Percentiles rank a stretch among this genome's conserved stretches.
phyloP scores from a whole-genome alignment of 2,888 invertebrate genomes.

The Pogonocherus hispidulus region DNA sequence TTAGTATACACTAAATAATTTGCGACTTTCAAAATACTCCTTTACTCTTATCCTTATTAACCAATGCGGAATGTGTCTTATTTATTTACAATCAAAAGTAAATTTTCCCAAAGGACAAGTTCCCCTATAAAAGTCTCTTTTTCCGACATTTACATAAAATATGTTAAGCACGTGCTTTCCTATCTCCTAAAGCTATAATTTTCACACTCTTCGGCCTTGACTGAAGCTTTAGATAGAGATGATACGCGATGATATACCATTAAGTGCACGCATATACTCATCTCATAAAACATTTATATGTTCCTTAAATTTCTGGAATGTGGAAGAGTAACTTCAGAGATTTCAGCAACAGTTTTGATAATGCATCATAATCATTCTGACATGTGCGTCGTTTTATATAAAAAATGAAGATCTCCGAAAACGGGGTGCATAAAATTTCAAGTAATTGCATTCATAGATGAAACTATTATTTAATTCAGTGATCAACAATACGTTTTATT shows the following conservation, averaged over 20 bases:
- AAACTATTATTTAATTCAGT: too few species aligned
- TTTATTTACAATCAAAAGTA: constrained; percentile 8
- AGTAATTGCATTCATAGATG: neutral
- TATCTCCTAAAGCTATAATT: constrained; percentile 28
- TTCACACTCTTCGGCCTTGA: constrained; percentile 30
- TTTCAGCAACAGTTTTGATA: neutral
- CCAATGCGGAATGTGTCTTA: too few species aligned
- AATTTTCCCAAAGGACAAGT: neutral
- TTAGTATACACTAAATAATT: too few species aligned
- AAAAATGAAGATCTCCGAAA: neutral
- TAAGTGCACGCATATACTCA: constrained; percentile 19
- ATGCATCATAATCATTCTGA: neutral
- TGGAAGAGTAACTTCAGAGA: neutral
- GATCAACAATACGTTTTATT: too few species aligned
- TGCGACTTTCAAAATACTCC: too few species aligned
- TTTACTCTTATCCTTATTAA: too few species aligned
- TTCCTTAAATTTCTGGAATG: neutral
- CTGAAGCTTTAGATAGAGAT: constrained; percentile 17
- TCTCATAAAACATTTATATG: constrained; percentile 16
- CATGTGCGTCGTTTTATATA: neutral
- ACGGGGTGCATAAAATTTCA: neutral
- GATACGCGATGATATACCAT: constrained; percentile 19
- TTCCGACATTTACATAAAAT: constrained; percentile 25
- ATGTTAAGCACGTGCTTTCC: constrained; percentile 28
- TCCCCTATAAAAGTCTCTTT: constrained; percentile 12